Percentiles rank a stretch among this genome's conserved stretches.
These are phyloP conservation scores for Galagoides demidoff DNA, from an alignment of 2,797 vertebrate species.

Conservation along the genomic window DNA sequence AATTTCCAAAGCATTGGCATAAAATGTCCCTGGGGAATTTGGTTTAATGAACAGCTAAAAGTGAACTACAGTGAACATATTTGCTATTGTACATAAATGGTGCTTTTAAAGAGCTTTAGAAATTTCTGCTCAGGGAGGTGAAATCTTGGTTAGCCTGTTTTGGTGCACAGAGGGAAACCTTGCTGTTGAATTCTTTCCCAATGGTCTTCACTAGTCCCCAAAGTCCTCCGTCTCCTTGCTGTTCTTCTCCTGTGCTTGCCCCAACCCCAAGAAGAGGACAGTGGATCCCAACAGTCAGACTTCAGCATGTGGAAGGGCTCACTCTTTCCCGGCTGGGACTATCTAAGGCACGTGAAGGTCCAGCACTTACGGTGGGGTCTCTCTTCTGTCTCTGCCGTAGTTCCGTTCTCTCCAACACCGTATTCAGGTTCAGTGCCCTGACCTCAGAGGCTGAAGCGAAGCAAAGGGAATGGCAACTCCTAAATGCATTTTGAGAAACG, in stretches of 20 bases:
- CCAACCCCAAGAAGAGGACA: not conserved
- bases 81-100: conserved; percentile 27
- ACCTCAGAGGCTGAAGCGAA: not conserved
- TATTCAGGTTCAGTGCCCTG: not conserved
- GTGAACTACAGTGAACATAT: conserved; percentile 28
- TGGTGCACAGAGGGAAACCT: not conserved
- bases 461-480: not conserved
- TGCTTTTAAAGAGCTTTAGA: not conserved
- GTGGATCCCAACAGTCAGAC: not conserved
- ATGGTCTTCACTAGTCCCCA: not conserved
- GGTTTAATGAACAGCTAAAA: conserved; percentile 67
- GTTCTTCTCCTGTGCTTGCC: not conserved
- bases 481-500: not conserved
- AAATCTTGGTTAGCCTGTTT: conserved; percentile 40
- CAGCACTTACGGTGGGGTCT: not conserved
- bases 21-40: conserved; percentile 59
- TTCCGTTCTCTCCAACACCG: not conserved
- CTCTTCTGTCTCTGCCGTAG: not conserved
- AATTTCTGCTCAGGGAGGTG: conserved; percentile 5
- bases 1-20: conserved; percentile 65
- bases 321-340: not conserved
- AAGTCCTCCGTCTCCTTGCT: not conserved
- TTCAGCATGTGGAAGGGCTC: not conserved
- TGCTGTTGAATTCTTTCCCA: not conserved
- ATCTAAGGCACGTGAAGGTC: not conserved